Conservation (phyloP, 2,113 vertebrate genomes). For the Notothenia coriiceps region DNA sequence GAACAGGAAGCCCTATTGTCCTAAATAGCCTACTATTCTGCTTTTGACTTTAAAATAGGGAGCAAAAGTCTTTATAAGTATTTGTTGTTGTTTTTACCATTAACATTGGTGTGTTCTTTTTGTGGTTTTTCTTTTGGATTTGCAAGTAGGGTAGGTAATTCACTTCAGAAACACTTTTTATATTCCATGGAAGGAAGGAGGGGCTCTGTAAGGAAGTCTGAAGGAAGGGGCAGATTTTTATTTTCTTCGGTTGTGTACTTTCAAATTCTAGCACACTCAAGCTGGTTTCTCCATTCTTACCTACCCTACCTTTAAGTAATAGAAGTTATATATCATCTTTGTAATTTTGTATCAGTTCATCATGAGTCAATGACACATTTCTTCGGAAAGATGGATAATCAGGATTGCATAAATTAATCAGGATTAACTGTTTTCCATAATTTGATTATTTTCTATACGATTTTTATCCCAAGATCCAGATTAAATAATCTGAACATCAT, state of each 20-base stretch:
- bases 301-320: not conserved
- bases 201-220: too few species aligned
- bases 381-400: not conserved
- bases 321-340: not conserved
- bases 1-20: not conserved
- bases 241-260: too few species aligned
- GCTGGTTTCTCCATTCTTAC: too few species aligned
- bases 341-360: not conserved
- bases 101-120: not conserved
- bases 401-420: not conserved
- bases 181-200: too few species aligned
- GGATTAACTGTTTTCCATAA: constrained; percentile 14
- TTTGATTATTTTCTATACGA: not conserved
- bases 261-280: too few species aligned
- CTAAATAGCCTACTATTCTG: not conserved
- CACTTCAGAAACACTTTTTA: too few species aligned
- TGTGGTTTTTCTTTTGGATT: not conserved
- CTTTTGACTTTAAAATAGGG: not conserved
- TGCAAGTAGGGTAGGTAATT: not conserved
- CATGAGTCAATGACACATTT: not conserved
- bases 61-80: not conserved
- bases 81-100: not conserved
- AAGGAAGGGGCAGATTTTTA: too few species aligned
- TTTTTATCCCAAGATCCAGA: not conserved
- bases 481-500: constrained; percentile 1